Percentiles rank a stretch among this genome's conserved stretches.
These are phyloP conservation scores for Quadroppia sp. DNA, from an alignment of 2,888 invertebrate species.

Conservation along the genomic window DNA sequence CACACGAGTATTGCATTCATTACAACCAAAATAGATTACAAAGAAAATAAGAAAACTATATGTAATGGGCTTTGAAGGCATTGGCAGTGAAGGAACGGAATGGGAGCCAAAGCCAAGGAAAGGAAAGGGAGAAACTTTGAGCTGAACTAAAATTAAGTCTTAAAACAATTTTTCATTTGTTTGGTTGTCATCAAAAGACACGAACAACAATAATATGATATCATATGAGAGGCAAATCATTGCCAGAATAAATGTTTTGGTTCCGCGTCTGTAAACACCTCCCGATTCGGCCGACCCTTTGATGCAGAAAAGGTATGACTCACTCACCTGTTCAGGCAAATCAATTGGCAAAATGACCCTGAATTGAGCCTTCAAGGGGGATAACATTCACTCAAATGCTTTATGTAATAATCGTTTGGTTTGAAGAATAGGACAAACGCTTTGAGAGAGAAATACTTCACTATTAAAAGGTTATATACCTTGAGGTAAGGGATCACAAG, in stretches of 20 bases:
- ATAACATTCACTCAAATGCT: background rate
- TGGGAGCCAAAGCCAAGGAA: background rate
- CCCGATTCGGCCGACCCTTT: constrained; percentile 13
- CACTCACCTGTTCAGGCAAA: constrained; percentile 28
- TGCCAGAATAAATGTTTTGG: constrained; percentile 20
- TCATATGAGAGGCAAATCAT: too few relatives aligned
- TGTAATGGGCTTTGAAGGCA: too few relatives aligned
- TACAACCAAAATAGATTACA: background rate
- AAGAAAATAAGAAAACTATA: background rate
- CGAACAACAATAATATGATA: background rate
- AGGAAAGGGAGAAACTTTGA: background rate
- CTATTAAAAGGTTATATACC: constrained; percentile 29
- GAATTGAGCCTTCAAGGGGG: background rate
- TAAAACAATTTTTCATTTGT: background rate
- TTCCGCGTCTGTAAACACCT: constrained; percentile 21
- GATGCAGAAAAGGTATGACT: constrained; percentile 29
- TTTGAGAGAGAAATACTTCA: constrained; percentile 6
- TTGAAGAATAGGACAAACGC: constrained; percentile 21
- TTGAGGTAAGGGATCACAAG: constrained; percentile 25
- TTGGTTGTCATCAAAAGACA: background rate
- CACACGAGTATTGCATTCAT: background rate
- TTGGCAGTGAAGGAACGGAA: too few relatives aligned
- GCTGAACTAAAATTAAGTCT: background rate
- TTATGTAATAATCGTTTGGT: constrained; percentile 30
- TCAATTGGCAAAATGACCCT: constrained; percentile 25